Evolutionary conservation across 1,140 invertebrate genomes (phyloP), one percentile per base, ranked within the genome.

Genomic region (Ceratitis capitata): DNA sequence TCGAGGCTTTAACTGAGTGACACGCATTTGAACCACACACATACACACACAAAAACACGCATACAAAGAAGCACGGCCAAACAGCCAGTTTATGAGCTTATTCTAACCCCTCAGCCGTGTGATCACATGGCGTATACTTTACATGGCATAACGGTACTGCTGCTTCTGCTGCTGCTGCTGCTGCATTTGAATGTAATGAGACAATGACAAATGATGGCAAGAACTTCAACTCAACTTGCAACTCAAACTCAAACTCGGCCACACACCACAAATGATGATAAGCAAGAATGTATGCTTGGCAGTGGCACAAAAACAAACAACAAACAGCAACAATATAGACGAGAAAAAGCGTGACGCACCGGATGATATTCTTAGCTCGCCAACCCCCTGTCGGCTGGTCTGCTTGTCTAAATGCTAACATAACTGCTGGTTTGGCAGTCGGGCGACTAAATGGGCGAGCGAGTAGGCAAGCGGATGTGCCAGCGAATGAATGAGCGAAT

Each of bases 121-220:
- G 5, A 7, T 23, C 69, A 26, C n/a, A 47, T 78, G 42, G 2
- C n/a, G 19, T 64, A 78, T 42, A 26, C 42, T n/a, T 61, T 26
- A 61, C 56, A 45, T 42, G 2, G 3, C 69, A 16, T 26, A 35
- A 45, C 69, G 35, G 16, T n/a, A 32, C 42, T 45, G n/a, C n/a
- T n/a, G n/a, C n/a, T n/a, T n/a, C n/a, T n/a, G n/a, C n/a, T n/a
- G n/a, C n/a, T n/a, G n/a, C n/a, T n/a, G n/a, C n/a, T n/a, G n/a
- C n/a, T n/a, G 69, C 69, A 78, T 78, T 78, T 78, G 69, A 78
- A 78, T 78, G 69, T 78, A 78, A 78, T 78, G 69, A 78, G 69
- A 78, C 69, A 78, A 42, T 78, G 69, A 78, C 69, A 78, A 78
- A 78, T 78, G 69, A 78, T 78, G 69, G 42, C 69, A 78, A 78